Conservation (phyloP, 2,797 vertebrate genomes). For the Myotis daubentonii region DNA sequence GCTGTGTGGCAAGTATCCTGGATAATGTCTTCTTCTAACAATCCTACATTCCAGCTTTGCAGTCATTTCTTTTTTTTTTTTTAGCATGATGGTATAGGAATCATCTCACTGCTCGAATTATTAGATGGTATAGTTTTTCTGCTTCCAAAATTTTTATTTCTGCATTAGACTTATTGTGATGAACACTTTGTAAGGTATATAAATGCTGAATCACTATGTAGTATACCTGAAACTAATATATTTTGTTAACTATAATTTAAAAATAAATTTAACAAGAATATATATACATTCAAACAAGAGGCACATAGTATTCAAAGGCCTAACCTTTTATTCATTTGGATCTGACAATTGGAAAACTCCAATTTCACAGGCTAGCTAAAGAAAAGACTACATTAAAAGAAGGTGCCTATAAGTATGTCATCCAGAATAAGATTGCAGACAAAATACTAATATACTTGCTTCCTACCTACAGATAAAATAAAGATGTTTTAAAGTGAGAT, state of each 20-base stretch:
- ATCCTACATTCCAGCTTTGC: slow-evolving; percentile 95
- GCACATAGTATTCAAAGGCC: neutral
- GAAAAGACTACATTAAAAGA: neutral
- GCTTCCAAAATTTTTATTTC: slow-evolving; percentile 99
- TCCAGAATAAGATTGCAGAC: neutral
- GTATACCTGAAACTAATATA: neutral
- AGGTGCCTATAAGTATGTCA: neutral
- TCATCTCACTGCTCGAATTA: slow-evolving; percentile 93
- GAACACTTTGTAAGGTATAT: too few species aligned
- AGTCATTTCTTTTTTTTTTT: slow-evolving; percentile 87
- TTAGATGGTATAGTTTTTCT: slow-evolving; percentile 97
- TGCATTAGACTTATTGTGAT: slow-evolving; percentile 86
- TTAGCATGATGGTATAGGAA: slow-evolving; percentile 91
- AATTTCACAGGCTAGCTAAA: neutral
- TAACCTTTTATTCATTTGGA: neutral
- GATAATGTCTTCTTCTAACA: slow-evolving; percentile 98
- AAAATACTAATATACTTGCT: slow-evolving; percentile 14
- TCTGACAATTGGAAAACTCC: neutral
- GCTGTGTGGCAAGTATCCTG: slow-evolving; percentile 96
- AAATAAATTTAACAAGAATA: neutral
- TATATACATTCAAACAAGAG: neutral
- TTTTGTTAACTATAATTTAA: neutral
- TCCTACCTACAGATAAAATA: neutral
- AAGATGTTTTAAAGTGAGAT: neutral
- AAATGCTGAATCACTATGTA: neutral